phyloP scores from a whole-genome alignment of 2,888 invertebrate species.

The Dolomedes plantarius region DNA sequence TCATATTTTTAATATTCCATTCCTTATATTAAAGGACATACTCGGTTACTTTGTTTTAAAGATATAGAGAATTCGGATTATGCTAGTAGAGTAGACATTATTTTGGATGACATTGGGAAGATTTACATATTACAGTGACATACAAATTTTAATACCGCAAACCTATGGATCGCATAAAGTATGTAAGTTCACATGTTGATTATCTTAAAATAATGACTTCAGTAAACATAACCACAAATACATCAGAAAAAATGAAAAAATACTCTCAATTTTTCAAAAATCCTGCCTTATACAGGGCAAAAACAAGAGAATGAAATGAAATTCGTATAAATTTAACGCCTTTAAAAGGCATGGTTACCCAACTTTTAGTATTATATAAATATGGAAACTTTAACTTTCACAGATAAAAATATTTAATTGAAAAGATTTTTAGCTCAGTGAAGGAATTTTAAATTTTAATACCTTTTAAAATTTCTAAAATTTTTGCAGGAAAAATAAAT shows the following conservation, averaged over 20 bases:
- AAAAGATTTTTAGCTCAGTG: constrained; percentile 2
- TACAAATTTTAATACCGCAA: neutral
- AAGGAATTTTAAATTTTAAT: neutral
- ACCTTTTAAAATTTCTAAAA: neutral
- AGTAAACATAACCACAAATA: too few relatives aligned
- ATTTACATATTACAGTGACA: neutral
- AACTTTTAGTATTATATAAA: too few relatives aligned
- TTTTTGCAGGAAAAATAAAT: neutral
- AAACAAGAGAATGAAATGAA: too few relatives aligned
- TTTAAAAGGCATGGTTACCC: too few relatives aligned
- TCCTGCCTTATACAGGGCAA: too few relatives aligned
- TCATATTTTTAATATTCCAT: too few relatives aligned
- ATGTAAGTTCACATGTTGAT: neutral
- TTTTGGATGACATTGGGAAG: too few relatives aligned
- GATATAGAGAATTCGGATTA: too few relatives aligned
- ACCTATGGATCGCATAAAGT: neutral
- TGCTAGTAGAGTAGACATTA: too few relatives aligned
- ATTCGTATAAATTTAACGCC: too few relatives aligned
- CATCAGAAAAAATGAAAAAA: neutral
- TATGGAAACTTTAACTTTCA: neutral
- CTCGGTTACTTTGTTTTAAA: too few relatives aligned
- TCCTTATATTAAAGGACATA: too few relatives aligned
- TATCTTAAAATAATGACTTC: neutral
- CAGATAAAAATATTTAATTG: neutral
- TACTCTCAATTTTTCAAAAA: neutral